phyloP scores from a whole-genome alignment of 2,888 invertebrate species.

The Syritta pipiens region DNA sequence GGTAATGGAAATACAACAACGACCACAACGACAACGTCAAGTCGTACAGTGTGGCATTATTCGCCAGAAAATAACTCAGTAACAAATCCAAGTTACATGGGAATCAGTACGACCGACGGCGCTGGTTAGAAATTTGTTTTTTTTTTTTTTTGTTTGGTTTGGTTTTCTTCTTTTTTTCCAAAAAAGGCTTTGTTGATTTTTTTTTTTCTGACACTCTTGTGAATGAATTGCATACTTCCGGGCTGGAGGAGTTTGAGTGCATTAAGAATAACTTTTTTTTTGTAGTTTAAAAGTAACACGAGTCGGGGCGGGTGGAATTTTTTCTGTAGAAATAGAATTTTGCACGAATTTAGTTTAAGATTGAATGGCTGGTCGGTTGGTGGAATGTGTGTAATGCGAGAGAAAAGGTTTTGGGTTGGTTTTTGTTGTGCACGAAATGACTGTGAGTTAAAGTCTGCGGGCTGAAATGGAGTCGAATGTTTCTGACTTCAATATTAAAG shows the following conservation, averaged over 20 bases:
- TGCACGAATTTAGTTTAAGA: too few species aligned
- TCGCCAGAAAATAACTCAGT: slow-evolving; percentile 77
- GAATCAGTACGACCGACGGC: slow-evolving; percentile 78
- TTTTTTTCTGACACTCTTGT: slow-evolving; percentile 13
- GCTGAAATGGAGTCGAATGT: too few species aligned
- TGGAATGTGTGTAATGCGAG: too few species aligned
- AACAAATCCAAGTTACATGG: slow-evolving; percentile 79
- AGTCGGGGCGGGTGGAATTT: too few species aligned
- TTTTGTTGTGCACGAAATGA: too few species aligned
- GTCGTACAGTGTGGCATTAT: slow-evolving; percentile 79
- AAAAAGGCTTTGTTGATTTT: not conserved
- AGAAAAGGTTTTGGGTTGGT: too few species aligned
- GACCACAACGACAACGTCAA: slow-evolving; percentile 73
- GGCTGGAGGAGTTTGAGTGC: slow-evolving; percentile 1
- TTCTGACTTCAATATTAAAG: too few species aligned
- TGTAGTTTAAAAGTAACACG: too few species aligned
- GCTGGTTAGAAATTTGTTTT: slow-evolving; percentile 74
- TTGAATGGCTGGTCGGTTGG: too few species aligned
- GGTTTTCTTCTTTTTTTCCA: slow-evolving; percentile 1
- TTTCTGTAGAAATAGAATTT: too few species aligned
- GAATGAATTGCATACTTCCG: slow-evolving; percentile 27
- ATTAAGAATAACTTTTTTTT: too few species aligned
- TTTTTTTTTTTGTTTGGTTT: slow-evolving; percentile 4
- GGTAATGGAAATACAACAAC: slow-evolving; percentile 61
- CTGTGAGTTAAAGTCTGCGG: too few species aligned